Evolutionary conservation across 2,113 vertebrate genomes (phyloP).

Genomic region (Chaetops frenatus): DNA sequence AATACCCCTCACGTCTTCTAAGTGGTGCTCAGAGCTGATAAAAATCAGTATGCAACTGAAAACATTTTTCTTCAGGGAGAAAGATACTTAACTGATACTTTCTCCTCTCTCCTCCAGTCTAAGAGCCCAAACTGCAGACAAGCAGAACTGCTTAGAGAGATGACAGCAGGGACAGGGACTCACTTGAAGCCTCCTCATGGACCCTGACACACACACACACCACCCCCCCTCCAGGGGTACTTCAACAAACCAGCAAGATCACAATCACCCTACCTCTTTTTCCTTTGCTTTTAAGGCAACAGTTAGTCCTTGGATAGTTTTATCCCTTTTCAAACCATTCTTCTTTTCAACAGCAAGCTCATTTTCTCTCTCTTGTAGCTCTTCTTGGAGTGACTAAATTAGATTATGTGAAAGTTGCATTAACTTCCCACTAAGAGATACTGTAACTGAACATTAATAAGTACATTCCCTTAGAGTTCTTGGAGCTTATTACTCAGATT

Average conservation of each 20-base stretch:
- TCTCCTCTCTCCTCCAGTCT: not conserved
- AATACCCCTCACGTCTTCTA: not conserved
- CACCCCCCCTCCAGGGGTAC: accelerated
- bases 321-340: slow-evolving; percentile 92
- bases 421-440: slow-evolving; percentile 60
- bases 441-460: slow-evolving; percentile 61
- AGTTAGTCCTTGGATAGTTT: slow-evolving; percentile 93
- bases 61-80: not conserved
- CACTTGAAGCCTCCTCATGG: not conserved
- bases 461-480: slow-evolving; percentile 42
- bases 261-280: slow-evolving; percentile 77
- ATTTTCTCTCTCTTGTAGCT: slow-evolving; percentile 81
- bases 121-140: not conserved
- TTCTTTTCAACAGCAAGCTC: slow-evolving; percentile 85
- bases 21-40: slow-evolving; percentile 1
- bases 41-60: not conserved
- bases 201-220: not conserved
- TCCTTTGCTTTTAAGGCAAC: slow-evolving; percentile 87
- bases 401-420: slow-evolving; percentile 66
- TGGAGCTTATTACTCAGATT: slow-evolving; percentile 49
- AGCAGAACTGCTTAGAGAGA: not conserved
- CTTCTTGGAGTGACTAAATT: slow-evolving; percentile 78
- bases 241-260: not conserved
- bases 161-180: not conserved
- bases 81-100: not conserved